These are phyloP conservation scores for Emydoidea blandingii DNA, from an alignment of 2,797 vertebrate species.

Conservation along the genomic window DNA sequence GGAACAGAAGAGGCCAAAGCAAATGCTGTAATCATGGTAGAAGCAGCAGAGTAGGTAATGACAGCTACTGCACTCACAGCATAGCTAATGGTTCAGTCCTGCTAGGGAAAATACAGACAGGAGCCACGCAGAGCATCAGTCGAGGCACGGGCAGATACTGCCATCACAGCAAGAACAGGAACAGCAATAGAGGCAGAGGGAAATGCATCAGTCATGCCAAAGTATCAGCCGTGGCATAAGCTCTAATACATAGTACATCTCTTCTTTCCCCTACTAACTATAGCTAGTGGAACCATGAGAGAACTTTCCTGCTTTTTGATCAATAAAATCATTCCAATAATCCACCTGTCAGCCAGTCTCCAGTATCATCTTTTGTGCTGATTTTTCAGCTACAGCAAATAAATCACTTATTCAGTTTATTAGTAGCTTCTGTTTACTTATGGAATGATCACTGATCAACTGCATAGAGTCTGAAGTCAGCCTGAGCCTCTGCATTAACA, in stretches of 20 bases:
- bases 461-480: not conserved
- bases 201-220: not conserved
- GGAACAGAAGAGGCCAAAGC: not conserved
- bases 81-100: fast-evolving
- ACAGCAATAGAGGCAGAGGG: fast-evolving
- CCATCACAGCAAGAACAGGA: not conserved
- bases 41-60: not conserved
- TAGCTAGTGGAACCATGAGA: not conserved
- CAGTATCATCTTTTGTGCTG: not conserved
- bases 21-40: not conserved
- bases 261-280: not conserved
- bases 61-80: not conserved
- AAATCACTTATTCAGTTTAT: not conserved
- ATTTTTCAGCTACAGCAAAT: not conserved
- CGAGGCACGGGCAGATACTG: not conserved
- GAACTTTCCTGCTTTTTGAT: not conserved
- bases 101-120: not conserved
- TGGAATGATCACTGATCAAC: not conserved
- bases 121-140: not conserved
- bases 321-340: not conserved
- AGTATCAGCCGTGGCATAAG: not conserved
- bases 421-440: not conserved
- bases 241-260: not conserved
- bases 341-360: not conserved
- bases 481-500: not conserved